phyloP scores from a whole-genome alignment of 2,888 invertebrate genomes.

The Cistogaster globosa region DNA sequence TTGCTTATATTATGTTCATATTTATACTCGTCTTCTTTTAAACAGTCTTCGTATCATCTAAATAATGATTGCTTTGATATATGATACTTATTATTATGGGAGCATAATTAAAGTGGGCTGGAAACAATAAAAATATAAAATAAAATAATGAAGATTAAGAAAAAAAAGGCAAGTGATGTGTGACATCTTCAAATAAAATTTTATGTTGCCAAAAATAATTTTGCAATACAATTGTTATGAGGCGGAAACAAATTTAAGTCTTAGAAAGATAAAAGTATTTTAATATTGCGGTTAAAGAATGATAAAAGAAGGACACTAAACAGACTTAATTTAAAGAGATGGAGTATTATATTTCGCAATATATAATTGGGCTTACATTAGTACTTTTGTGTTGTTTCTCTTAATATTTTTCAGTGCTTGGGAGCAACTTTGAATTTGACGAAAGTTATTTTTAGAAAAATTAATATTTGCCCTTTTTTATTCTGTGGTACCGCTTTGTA shows the following conservation, averaged over 20 bases:
- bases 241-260: not conserved
- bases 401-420: no score
- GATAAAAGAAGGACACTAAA: not conserved
- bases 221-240: constrained; percentile 21
- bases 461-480: no score
- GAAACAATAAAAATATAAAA: not conserved
- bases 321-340: not conserved
- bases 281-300: not conserved
- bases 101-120: constrained; percentile 29
- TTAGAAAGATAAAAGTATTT: not conserved
- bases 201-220: constrained; percentile 33
- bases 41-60: constrained; percentile 17
- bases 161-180: constrained; percentile 16
- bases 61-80: constrained; percentile 44
- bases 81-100: constrained; percentile 33
- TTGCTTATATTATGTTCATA: not conserved
- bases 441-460: no score
- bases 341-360: no score
- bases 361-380: no score
- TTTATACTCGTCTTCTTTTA: not conserved
- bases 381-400: no score
- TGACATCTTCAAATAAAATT: not conserved
- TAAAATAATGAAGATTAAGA: constrained; percentile 19
- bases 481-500: no score
- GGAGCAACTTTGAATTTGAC: no score